Evolutionary conservation across 53 echinoderm and acorn worm genomes (phyloP).

Genomic region (Zoroaster sp.): DNA sequence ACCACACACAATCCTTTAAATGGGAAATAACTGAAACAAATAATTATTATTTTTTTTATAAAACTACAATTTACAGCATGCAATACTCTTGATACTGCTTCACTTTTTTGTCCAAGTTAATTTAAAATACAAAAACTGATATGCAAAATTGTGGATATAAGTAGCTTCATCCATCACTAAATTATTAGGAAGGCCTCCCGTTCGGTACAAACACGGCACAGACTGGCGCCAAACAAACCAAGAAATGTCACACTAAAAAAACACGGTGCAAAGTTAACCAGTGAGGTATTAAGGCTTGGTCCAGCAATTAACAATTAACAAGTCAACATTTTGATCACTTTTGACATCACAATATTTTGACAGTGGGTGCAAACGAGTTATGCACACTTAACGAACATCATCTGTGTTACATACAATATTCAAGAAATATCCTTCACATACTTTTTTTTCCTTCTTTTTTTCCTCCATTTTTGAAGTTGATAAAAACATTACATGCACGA

Average conservation of each 20-base stretch:
- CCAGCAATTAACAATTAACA: neutral
- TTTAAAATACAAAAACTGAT: slow-evolving; percentile 38
- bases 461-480: slow-evolving; percentile 28
- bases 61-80: slow-evolving; percentile 61
- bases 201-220: slow-evolving; percentile 9
- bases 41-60: neutral
- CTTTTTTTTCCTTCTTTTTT: neutral
- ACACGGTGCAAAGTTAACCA: neutral
- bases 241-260: neutral
- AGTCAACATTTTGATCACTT: neutral
- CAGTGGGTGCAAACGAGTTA: slow-evolving; percentile 39
- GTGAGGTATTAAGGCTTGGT: slow-evolving; percentile 43
- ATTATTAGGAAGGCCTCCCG: neutral
- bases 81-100: slow-evolving; percentile 42
- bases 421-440: slow-evolving; percentile 40
- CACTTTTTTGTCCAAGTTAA: neutral
- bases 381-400: slow-evolving; percentile 39
- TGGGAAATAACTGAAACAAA: neutral
- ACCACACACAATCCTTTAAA: too few species aligned
- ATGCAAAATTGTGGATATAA: slow-evolving; percentile 31
- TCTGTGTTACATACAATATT: slow-evolving; percentile 33
- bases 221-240: slow-evolving; percentile 15
- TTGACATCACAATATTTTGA: slow-evolving; percentile 22
- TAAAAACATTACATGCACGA: slow-evolving; percentile 59
- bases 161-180: slow-evolving; percentile 3